A percentile compares a stretch with the other conserved stretches of the same genome.
These are phyloP conservation scores for Pemphredon lugubris DNA, from an alignment of 2,888 invertebrate species.

Conservation along the genomic window DNA sequence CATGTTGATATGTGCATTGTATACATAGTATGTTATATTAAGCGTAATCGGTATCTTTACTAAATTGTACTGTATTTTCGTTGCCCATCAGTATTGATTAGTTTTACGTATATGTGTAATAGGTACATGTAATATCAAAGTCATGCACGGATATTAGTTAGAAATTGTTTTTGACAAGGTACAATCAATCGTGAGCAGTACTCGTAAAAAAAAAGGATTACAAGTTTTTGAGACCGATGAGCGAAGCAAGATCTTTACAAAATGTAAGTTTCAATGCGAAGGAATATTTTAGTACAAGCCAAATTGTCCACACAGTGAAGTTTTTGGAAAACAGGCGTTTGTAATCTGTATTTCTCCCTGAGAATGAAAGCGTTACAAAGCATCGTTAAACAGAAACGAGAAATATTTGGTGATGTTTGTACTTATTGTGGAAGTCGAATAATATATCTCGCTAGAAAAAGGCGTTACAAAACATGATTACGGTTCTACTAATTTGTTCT, in stretches of 20 bases:
- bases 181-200: slow-evolving; percentile 39
- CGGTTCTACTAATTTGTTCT: slow-evolving; percentile 45
- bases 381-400: slow-evolving; percentile 13
- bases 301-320: background rate
- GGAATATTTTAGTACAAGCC: slow-evolving; percentile 10
- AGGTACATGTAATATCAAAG: slow-evolving; percentile 41
- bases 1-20: slow-evolving; percentile 51
- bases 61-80: slow-evolving; percentile 51
- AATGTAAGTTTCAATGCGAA: slow-evolving; percentile 10
- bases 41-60: slow-evolving; percentile 46
- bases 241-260: slow-evolving; percentile 11
- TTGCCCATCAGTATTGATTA: slow-evolving; percentile 61
- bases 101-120: slow-evolving; percentile 39
- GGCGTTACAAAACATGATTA: slow-evolving; percentile 36
- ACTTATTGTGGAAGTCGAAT: slow-evolving; percentile 43
- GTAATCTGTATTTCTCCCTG: slow-evolving; percentile 26
- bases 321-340: slow-evolving; percentile 15
- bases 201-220: slow-evolving; percentile 33
- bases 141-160: slow-evolving; percentile 43
- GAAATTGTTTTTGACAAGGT: slow-evolving; percentile 34
- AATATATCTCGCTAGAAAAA: slow-evolving; percentile 17
- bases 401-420: slow-evolving; percentile 43
- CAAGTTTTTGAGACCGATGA: slow-evolving; percentile 21
- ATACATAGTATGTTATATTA: slow-evolving; percentile 41
- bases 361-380: slow-evolving; percentile 18